phyloP scores from a whole-genome alignment of 1,140 invertebrate genomes.

The Calliopsis andreniformis region DNA sequence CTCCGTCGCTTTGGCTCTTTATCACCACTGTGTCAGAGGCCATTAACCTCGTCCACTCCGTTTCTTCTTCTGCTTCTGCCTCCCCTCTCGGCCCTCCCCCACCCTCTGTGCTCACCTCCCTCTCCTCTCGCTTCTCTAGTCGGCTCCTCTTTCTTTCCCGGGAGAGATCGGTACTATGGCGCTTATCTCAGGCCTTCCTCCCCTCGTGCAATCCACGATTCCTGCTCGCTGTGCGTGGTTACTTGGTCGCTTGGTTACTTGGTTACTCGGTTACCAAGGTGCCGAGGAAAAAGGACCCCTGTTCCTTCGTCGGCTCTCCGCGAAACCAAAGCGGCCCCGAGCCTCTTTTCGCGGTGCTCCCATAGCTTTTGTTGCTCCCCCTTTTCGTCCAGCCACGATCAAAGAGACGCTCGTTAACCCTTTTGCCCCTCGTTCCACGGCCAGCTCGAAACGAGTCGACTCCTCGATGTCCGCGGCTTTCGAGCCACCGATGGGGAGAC shows the following conservation, averaged over 20 bases:
- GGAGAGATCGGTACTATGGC: constrained; percentile 40
- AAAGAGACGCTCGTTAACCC: constrained; percentile 19
- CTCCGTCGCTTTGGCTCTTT: constrained; percentile 56
- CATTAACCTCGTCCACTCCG: constrained; percentile 58
- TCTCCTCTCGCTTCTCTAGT: constrained; percentile 43
- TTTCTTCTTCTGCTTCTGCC: constrained; percentile 57
- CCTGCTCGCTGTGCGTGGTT: constrained; percentile 53
- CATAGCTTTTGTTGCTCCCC: neutral
- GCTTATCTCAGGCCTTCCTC: constrained; percentile 52
- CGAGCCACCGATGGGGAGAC: neutral
- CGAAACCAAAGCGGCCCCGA: constrained; percentile 10
- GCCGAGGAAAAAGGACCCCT: constrained; percentile 41
- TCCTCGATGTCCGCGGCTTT: neutral
- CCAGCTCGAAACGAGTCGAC: neutral
- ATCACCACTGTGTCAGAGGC: constrained; percentile 62
- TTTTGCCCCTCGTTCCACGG: neutral
- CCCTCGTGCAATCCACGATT: constrained; percentile 47
- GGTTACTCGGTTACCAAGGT: constrained; percentile 51
- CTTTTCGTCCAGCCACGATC: constrained; percentile 5
- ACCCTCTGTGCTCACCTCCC: neutral
- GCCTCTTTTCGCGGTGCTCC: neutral
- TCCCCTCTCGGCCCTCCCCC: neutral
- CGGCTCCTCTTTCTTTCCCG: constrained; percentile 48
- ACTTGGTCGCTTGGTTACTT: constrained; percentile 71
- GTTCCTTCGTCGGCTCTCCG: neutral